A percentile compares a stretch with the other conserved stretches of the same genome.
These are phyloP conservation scores for Pionites leucogaster DNA, from an alignment of 2,113 vertebrate genomes.

Conservation along the genomic window DNA sequence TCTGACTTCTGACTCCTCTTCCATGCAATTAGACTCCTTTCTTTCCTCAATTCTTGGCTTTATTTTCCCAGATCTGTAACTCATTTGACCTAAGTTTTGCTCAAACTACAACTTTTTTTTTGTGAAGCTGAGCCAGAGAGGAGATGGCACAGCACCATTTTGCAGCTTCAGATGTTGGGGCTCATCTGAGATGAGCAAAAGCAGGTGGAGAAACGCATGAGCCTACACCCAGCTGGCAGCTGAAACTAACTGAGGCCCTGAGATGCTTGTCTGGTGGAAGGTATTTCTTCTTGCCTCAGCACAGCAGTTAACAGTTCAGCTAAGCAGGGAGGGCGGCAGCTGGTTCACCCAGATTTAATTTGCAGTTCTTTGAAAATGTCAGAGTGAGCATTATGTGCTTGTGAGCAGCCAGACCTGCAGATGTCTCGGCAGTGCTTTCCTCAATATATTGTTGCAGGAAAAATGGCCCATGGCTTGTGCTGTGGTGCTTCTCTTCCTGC, in stretches of 20 bases:
- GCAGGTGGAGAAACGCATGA: background rate
- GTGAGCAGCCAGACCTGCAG: conserved; percentile 8
- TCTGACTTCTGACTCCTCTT: background rate
- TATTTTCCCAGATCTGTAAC: background rate
- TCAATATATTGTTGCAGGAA: background rate
- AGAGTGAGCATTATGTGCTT: background rate
- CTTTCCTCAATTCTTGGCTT: background rate
- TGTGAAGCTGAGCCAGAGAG: background rate
- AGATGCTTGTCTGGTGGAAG: background rate
- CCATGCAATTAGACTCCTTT: background rate
- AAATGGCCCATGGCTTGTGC: background rate
- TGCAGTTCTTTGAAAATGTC: conserved; percentile 17
- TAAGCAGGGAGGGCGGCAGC: background rate
- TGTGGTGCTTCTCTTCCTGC: background rate
- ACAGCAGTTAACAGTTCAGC: background rate
- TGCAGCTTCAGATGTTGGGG: background rate
- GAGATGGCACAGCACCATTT: background rate
- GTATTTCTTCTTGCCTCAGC: background rate
- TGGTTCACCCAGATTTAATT: conserved; percentile 3
- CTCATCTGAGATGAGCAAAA: background rate
- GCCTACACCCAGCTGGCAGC: background rate
- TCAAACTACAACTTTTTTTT: background rate
- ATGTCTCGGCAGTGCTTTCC: conserved; percentile 7
- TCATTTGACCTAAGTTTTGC: background rate
- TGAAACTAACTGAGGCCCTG: background rate